These are phyloP conservation scores for Australoheros scitulus DNA, from an alignment of 2,113 vertebrate species.

Conservation along the genomic window DNA sequence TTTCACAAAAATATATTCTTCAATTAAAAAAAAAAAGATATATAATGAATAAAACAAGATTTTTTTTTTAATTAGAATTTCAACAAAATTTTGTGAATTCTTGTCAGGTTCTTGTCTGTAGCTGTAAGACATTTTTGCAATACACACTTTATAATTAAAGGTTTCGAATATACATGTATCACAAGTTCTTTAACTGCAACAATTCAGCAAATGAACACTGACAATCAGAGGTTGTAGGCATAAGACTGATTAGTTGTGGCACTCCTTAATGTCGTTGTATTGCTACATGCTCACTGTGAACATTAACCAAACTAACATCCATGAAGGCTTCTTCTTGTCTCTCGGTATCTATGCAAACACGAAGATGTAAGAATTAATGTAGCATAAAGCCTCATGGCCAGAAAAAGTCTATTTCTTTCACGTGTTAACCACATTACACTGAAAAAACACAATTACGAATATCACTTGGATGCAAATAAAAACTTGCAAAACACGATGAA, in stretches of 20 bases:
- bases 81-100: background rate
- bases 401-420: background rate
- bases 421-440: background rate
- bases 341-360: conserved; percentile 29
- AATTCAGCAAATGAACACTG: too few species aligned
- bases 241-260: background rate
- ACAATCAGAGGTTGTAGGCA: background rate
- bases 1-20: background rate
- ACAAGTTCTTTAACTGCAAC: too few species aligned
- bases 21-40: background rate
- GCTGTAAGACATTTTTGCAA: background rate
- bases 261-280: background rate
- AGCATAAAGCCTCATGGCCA: conserved; percentile 5
- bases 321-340: background rate
- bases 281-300: background rate
- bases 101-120: background rate
- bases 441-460: background rate
- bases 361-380: background rate
- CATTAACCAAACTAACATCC: conserved; percentile 5
- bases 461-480: conserved; percentile 26
- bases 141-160: background rate
- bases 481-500: background rate
- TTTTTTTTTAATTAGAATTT: too few species aligned
- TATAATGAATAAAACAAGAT: too few species aligned
- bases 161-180: background rate